Percentiles rank a stretch among this genome's conserved stretches.
Conservation (phyloP, 2,888 invertebrate species). For the Oeneis ivallda region DNA sequence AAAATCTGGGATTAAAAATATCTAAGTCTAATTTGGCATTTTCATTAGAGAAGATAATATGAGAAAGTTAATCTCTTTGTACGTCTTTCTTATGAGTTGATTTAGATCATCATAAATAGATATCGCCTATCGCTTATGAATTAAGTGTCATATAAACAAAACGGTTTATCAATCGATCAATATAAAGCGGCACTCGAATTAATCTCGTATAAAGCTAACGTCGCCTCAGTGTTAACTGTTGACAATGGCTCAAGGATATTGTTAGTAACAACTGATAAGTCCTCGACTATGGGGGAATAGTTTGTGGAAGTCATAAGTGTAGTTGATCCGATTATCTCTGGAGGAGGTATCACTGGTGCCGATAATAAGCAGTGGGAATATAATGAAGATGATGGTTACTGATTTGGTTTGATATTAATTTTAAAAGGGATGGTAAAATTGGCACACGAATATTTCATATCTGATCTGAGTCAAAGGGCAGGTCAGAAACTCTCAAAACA, state of each 20-base stretch:
- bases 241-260: slow-evolving; percentile 61
- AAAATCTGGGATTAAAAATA: no score
- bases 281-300: background rate
- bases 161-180: slow-evolving; percentile 60
- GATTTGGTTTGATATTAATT: background rate
- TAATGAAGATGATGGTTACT: background rate
- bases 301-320: slow-evolving; percentile 14
- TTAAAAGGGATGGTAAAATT: no score
- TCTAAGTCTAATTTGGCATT: no score
- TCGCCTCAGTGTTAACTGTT: slow-evolving; percentile 53
- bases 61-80: background rate
- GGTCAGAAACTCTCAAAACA: no score
- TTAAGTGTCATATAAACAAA: slow-evolving; percentile 33
- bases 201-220: slow-evolving; percentile 61
- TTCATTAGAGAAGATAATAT: no score
- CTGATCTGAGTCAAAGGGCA: no score
- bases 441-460: no score
- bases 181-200: slow-evolving; percentile 63
- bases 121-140: slow-evolving; percentile 34
- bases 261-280: slow-evolving; percentile 36
- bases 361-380: background rate
- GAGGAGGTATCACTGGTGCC: background rate
- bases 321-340: slow-evolving; percentile 7
- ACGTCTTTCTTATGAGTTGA: background rate
- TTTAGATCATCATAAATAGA: background rate